These are phyloP conservation scores for Philotrypesis tridentata DNA, from an alignment of 1,140 invertebrate genomes.

Conservation along the genomic window DNA sequence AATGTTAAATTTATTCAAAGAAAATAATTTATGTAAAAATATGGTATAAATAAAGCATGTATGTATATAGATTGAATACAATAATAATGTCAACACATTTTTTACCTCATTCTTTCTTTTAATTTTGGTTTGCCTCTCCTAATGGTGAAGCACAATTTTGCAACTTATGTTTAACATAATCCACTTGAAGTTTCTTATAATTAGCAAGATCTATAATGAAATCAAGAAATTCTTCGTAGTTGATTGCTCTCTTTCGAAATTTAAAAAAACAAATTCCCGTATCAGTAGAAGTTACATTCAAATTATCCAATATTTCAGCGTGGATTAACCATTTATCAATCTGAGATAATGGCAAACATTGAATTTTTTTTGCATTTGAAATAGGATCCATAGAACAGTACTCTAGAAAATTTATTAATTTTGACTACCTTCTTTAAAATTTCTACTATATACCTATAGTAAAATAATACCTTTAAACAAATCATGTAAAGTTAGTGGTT, in stretches of 20 bases:
- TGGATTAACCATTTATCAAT: constrained; percentile 81
- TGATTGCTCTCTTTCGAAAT: constrained; percentile 72
- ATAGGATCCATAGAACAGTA: constrained; percentile 61
- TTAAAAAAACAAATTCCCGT: constrained; percentile 78
- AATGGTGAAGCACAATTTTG: constrained; percentile 54
- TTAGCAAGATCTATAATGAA: constrained; percentile 56
- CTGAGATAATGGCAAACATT: constrained; percentile 72
- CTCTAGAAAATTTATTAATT: constrained; percentile 38
- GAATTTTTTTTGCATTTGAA: constrained; percentile 45
- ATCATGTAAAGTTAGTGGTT: constrained; percentile 54
- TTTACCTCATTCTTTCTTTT: constrained; percentile 29
- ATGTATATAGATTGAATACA: constrained; percentile 51
- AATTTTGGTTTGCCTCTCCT: constrained; percentile 36
- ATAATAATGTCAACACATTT: constrained; percentile 9
- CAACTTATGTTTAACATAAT: constrained; percentile 57
- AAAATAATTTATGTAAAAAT: constrained; percentile 25
- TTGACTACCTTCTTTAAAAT: neutral
- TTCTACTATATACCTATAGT: neutral
- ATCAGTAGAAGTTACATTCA: constrained; percentile 77
- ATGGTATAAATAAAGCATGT: constrained; percentile 57
- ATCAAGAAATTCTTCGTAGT: constrained; percentile 56
- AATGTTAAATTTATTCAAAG: constrained; percentile 26
- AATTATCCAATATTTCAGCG: constrained; percentile 78
- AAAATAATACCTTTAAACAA: constrained; percentile 58
- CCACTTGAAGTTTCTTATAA: constrained; percentile 52